These are phyloP conservation scores for Carabus problematicus DNA, from an alignment of 2,888 invertebrate species.

Conservation along the genomic window DNA sequence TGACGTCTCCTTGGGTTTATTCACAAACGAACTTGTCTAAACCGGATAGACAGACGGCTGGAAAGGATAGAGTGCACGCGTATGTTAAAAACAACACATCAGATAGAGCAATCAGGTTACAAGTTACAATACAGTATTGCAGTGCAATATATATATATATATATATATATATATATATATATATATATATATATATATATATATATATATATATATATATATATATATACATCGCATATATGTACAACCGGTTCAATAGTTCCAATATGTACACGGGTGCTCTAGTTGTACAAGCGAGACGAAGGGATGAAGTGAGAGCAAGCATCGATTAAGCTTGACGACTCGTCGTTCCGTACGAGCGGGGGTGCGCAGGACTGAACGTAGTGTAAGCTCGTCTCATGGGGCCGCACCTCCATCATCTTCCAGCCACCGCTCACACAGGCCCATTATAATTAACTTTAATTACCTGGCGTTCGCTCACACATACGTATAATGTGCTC, in stretches of 20 bases:
- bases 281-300: too few species aligned
- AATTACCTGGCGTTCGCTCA: conserved; percentile 20
- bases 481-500: conserved; percentile 13
- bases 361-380: conserved; percentile 7
- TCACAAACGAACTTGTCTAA: background rate
- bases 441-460: conserved; percentile 31
- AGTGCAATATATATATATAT: too few species aligned
- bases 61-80: background rate
- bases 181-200: too few species aligned
- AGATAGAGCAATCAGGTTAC: too few species aligned
- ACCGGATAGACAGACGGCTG: background rate
- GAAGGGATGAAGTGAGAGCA: too few species aligned
- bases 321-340: conserved; percentile 10
- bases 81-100: too few species aligned
- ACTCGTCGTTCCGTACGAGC: background rate
- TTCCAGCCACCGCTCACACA: conserved; percentile 20
- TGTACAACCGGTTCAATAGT: too few species aligned
- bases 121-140: too few species aligned
- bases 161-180: too few species aligned
- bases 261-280: too few species aligned
- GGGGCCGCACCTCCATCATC: conserved; percentile 21
- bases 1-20: background rate
- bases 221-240: too few species aligned
- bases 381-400: conserved; percentile 6
- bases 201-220: too few species aligned